A percentile compares a stretch with the other conserved stretches of the same genome.
phyloP scores from a whole-genome alignment of 2,113 vertebrate species.

The Grantiella picta region DNA sequence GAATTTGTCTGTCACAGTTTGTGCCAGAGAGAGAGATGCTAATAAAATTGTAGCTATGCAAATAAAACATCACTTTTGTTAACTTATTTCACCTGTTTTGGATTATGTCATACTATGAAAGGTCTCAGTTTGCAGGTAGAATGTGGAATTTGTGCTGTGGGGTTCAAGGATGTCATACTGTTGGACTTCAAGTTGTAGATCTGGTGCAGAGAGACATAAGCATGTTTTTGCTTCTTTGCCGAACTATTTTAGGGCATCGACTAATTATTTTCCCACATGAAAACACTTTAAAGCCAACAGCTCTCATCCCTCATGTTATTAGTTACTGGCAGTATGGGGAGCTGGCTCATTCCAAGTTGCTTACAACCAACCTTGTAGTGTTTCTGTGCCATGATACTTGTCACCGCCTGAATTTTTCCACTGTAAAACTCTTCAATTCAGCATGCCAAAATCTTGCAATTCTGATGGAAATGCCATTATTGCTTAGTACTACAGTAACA shows the following conservation, averaged over 20 bases:
- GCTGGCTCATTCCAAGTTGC: neutral
- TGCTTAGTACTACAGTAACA: neutral
- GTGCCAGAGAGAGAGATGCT: neutral
- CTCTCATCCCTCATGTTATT: neutral
- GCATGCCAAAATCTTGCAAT: neutral
- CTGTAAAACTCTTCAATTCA: neutral
- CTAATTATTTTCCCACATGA: neutral
- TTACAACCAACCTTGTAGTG: neutral
- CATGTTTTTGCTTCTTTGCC: neutral
- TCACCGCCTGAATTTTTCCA: neutral
- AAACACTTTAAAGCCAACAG: neutral
- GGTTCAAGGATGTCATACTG: neutral
- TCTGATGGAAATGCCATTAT: neutral
- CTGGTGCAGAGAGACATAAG: neutral
- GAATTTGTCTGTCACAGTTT: neutral
- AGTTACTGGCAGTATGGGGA: neutral
- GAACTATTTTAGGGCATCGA: neutral
- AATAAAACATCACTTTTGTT: rapidly evolving
- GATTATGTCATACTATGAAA: neutral
- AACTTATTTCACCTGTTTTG: neutral
- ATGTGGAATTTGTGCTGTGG: neutral
- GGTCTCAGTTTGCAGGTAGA: neutral
- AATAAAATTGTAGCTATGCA: neutral
- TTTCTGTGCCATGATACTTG: neutral
- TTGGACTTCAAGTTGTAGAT: neutral